Base-by-base conservation (phyloP, 2,888 invertebrate genomes). In the Gastrophysa polygoni region DNA sequence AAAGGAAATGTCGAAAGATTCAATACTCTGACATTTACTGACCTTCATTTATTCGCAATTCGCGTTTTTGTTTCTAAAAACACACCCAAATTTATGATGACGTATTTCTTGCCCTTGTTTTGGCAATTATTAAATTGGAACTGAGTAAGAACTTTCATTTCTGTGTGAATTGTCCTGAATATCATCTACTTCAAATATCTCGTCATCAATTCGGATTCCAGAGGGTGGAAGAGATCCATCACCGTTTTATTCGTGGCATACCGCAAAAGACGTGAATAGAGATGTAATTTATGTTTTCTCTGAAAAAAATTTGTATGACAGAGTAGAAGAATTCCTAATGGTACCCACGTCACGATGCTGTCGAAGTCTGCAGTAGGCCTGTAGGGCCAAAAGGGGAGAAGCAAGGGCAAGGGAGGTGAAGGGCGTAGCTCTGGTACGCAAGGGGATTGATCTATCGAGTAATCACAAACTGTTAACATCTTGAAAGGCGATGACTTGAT, bases 341-440 rank as follows among this genome's bases (percentile, higher is more conserved):
- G 66, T 64, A 63, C 63, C 67, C 67, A 72, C 69, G 65, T 69
- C 69, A 71, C 71, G 71, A 69, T 24, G 66, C 70, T 71, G 68
- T 70, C 71, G 71, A 71, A 70, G 68, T 66, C 69, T 68, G 62
- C 61, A 58, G 50, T 32, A 49, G 61, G 54, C 14, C 38, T 38
- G 38, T 38, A 38, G 38, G 38, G 38, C 38, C 38, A 38, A 38
- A 56, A 50, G 61, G 50, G 61, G 58, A 52, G 10, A 28, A 20
- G n/a, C 14, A 28, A 34, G 18, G 10, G 28, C 32, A 29, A 24
- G 57, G 24, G n/a, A 34, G 57, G 16, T n/a, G 21, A 0, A 47
- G 16, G 14, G 5, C 11, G 24, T 24, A 14, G 18, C 11, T 24
- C 14, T 21, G 11, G 14, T 10, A 21, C 14, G 21, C 48, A 11